Conservation (phyloP, 1,140 invertebrate genomes). For the Drosophila tropicalis region DNA sequence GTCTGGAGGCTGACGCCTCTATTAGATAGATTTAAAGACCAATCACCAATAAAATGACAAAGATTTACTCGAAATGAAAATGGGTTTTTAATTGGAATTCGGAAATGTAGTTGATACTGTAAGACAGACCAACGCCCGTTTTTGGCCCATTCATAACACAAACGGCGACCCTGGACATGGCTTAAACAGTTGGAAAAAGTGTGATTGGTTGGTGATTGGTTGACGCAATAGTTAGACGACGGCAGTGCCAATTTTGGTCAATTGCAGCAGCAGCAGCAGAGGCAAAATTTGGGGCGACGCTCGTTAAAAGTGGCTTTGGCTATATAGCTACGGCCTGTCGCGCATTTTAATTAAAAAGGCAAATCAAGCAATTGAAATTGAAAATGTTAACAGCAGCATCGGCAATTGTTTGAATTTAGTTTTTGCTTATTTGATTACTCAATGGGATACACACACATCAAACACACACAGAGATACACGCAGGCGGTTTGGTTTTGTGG, state of each 20-base stretch:
- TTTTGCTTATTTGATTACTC: constrained; percentile 50
- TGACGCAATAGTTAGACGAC: constrained; percentile 43
- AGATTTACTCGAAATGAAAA: too few species aligned
- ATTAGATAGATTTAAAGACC: too few species aligned
- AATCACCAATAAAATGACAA: too few species aligned
- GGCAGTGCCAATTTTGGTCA: constrained; percentile 69
- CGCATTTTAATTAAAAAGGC: constrained; percentile 69
- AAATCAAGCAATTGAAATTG: constrained; percentile 51
- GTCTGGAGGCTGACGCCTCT: too few species aligned
- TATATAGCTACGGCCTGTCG: constrained; percentile 42
- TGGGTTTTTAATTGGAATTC: too few species aligned
- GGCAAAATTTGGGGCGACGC: constrained; percentile 71
- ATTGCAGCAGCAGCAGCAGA: constrained; percentile 39
- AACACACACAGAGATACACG: not conserved
- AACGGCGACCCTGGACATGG: not conserved
- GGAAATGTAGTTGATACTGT: too few species aligned
- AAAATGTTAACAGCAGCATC: constrained; percentile 56
- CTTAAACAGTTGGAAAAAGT: constrained; percentile 3
- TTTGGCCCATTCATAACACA: too few species aligned
- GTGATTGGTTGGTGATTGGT: constrained; percentile 10
- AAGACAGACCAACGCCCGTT: too few species aligned
- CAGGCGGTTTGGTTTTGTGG: constrained; percentile 28
- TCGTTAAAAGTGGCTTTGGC: constrained; percentile 41
- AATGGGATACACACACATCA: constrained; percentile 38
- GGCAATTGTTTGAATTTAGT: constrained; percentile 66